Base-by-base conservation (phyloP, 2,113 vertebrate species). In the Arenaria interpres region DNA sequence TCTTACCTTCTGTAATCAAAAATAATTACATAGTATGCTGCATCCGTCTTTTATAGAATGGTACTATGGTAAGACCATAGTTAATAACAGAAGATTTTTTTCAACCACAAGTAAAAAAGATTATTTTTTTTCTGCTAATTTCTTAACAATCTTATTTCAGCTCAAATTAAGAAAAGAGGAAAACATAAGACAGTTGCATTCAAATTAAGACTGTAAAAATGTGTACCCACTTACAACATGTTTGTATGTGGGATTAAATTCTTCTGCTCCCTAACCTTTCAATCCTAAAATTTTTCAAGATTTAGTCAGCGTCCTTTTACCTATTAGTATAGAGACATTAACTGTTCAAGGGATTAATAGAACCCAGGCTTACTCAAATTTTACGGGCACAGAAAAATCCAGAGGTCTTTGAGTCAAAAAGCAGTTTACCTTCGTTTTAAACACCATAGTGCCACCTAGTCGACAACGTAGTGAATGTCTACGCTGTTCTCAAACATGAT, bases 371-470 rank as follows among this genome's bases (percentile, higher is more conserved):
- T 53, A 85, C 16, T 3, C 45, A 21, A 15, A 56, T 35, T 51
- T 71, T 22, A 35, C 25, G 32, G 60, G 16, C 62, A 59, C 22
- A 4, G 32, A 33, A 35, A 72, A 37, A 59, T 6, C 6, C 1
- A 5, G 30, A 23, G 21, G 27, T 10, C 30, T 23, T 46, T 32
- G 7, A 66, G 23, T 9, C 35, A 2, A 83, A 67, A 46, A 20
- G 43, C 39, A 32, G 45, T 7, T 75, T 6, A 6, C 27, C 24
- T 7, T 67, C 66, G 63, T 96, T 93, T 80, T 73, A 98, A 98
- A 96, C 96, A 93, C 97, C 81, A 97, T 89, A 77, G 98, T 98
- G 98, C 97, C 98, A 97, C 97, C 98, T 96, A 97, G 97, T 83
- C 56, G 97, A 79, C 95, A 96, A 23, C 18, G 24, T 27, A 5